These are phyloP conservation scores for Drosophila bipectinata DNA, from an alignment of 1,140 invertebrate species.

Conservation along the genomic window DNA sequence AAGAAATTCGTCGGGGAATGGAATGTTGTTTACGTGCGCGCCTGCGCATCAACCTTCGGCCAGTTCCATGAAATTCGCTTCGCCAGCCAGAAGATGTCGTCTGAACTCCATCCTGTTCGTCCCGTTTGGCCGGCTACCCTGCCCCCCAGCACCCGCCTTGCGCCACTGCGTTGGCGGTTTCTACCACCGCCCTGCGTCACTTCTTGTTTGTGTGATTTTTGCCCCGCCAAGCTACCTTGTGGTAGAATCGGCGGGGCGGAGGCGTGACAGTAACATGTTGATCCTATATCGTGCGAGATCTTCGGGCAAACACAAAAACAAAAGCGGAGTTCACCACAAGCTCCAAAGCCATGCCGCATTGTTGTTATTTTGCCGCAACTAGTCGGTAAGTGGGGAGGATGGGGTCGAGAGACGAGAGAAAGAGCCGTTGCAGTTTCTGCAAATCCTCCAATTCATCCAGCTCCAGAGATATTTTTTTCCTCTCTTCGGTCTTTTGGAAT, in stretches of 20 bases:
- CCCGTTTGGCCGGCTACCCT: constrained; percentile 69
- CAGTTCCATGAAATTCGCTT: constrained; percentile 69
- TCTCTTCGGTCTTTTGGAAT: too few relatives aligned
- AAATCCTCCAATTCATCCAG: neutral
- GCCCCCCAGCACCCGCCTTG: neutral
- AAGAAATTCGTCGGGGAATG: constrained; percentile 73
- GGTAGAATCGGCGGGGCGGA: constrained; percentile 24
- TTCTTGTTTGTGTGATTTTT: constrained; percentile 81
- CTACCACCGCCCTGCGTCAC: constrained; percentile 60
- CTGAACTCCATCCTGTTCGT: constrained; percentile 73
- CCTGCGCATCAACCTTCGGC: constrained; percentile 67
- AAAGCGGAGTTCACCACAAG: constrained; percentile 52
- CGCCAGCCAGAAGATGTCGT: constrained; percentile 42
- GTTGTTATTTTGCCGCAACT: constrained; percentile 66
- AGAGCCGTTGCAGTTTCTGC: neutral
- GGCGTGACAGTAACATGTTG: constrained; percentile 76
- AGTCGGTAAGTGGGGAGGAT: neutral
- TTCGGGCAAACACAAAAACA: constrained; percentile 75
- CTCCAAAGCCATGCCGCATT: constrained; percentile 33
- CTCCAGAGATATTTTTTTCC: neutral
- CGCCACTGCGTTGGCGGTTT: constrained; percentile 31
- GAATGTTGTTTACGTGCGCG: constrained; percentile 82
- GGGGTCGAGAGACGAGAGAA: neutral
- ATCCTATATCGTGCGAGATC: constrained; percentile 72
- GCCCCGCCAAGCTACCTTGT: constrained; percentile 49